Evolutionary conservation across 2,113 vertebrate species (phyloP), one percentile per base, ranked within the genome.

Genomic region (Glaucidium brasilianum): DNA sequence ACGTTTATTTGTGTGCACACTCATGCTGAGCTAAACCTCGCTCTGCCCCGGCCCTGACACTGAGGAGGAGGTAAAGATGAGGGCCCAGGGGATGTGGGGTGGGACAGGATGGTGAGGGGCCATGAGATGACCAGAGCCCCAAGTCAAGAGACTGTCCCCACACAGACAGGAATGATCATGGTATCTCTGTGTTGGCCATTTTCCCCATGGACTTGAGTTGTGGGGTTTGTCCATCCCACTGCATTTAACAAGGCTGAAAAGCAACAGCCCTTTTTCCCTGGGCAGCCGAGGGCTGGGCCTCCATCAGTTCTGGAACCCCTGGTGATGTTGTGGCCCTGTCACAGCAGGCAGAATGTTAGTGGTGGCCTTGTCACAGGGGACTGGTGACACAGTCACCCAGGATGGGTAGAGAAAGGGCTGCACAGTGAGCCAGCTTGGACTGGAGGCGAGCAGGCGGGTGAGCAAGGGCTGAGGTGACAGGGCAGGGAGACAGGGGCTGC

Each of bases 401-500:
- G 7, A 58, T 3, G 3, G 29, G 11, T 37, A 14, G 4, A 47
- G 5, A 21, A 30, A 22, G 9, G n/a, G 50, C 27, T 34, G 41
- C 1, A 3, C 1, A 1, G 6, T 75, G 41, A 82, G 41, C 9
- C 6, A 0, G 41, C 4, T 29, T 34, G 22, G 14, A 9, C 23
- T 3, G 25, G 19, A 45, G 39, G 27, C 0, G 2, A 59, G 29
- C 43, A 39, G 50, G 29, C 1, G 4, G 32, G 26, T 37, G 27
- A 55, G 37, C 1, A 6, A 55, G 39, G 34, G 17, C 49, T 55
- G 34, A 53, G 56, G 58, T 3, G 26, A 39, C 47, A 4, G 2
- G 47, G 26, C 4, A 49, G 15, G 62, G 43, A 25, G 25, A 6
- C 7, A 35, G 35, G 18, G 63, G 8, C 3, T 58, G 52, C 20